Conservation (phyloP, 2,113 vertebrate genomes). For the Mesembrinibis cayennensis region DNA sequence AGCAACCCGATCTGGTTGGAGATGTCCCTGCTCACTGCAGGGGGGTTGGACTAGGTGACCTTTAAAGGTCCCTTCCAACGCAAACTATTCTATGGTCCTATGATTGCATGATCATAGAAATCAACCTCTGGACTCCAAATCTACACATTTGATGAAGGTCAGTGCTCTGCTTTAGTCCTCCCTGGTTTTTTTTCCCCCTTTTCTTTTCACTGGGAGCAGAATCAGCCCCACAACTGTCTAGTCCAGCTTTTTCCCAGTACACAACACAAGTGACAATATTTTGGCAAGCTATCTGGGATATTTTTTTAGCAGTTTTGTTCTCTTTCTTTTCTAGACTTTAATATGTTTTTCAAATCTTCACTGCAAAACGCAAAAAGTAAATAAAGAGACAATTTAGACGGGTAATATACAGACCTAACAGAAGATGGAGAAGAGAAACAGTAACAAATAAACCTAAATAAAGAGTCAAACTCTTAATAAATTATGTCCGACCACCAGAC, state of each 20-base stretch:
- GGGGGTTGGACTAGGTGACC: no score
- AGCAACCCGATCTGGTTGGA: no score
- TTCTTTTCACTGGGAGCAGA: background rate
- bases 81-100: no score
- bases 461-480: constrained; percentile 52
- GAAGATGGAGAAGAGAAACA: constrained; percentile 2
- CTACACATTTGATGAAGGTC: background rate
- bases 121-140: background rate
- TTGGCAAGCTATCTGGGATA: constrained; percentile 23
- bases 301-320: background rate
- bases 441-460: constrained; percentile 31
- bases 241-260: constrained; percentile 28
- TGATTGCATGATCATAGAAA: background rate
- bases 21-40: no score
- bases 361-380: background rate
- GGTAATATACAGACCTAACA: background rate
- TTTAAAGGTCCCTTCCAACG: no score
- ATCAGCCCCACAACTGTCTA: background rate
- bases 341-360: background rate
- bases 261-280: constrained; percentile 14
- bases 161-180: background rate
- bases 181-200: fast-evolving
- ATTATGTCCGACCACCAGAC: constrained; percentile 9
- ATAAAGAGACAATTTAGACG: background rate
- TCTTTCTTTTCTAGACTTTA: background rate